A percentile compares a stretch with the other conserved stretches of the same genome.
Evolutionary conservation across 2,113 vertebrate species (phyloP).

Genomic region (Chiloscyllium plagiosum): DNA sequence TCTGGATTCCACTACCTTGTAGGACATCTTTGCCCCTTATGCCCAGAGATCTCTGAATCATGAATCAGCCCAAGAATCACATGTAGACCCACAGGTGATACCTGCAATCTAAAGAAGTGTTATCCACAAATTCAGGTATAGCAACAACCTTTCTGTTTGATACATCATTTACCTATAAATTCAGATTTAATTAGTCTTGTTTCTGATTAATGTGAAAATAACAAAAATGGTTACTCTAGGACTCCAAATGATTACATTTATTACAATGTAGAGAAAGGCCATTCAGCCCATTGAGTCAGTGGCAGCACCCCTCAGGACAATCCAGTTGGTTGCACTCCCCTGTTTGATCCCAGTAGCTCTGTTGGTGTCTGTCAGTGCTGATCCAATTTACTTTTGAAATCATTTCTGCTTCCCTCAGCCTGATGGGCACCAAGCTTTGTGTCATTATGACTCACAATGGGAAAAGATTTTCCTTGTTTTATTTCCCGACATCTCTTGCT

Average conservation of each 20-base stretch:
- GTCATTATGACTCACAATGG: neutral
- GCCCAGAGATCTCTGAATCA: neutral
- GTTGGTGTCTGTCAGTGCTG: neutral
- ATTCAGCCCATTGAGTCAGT: neutral
- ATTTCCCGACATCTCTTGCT: neutral
- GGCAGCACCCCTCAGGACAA: neutral
- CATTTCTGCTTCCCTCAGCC: neutral
- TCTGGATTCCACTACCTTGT: neutral
- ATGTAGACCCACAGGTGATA: neutral
- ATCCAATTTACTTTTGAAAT: neutral
- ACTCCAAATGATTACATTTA: neutral
- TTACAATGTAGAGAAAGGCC: neutral
- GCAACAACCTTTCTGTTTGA: neutral
- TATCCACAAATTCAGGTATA: neutral
- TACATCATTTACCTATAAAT: neutral
- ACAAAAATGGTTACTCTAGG: too few relatives aligned
- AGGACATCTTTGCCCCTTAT: neutral
- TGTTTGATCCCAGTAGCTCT: neutral
- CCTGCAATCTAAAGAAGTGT: neutral
- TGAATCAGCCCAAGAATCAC: neutral
- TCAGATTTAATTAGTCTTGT: neutral
- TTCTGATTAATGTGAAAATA: neutral
- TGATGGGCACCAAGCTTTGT: too few relatives aligned
- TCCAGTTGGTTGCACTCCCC: neutral
- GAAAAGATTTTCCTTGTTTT: neutral